phyloP scores from a whole-genome alignment of 2,888 invertebrate species.

The Harpalus rubripes region DNA sequence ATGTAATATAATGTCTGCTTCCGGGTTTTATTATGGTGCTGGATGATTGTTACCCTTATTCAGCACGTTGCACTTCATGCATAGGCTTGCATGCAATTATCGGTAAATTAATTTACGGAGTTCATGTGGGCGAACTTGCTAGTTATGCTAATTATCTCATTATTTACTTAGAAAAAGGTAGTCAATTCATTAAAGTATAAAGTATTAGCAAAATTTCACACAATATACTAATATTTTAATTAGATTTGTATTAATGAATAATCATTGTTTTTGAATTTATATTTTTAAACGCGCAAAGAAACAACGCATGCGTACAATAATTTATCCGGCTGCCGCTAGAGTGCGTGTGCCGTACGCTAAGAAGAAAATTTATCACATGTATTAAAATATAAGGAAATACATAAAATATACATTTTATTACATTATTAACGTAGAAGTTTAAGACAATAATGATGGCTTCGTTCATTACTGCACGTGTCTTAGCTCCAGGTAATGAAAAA shows the following conservation, averaged over 20 bases:
- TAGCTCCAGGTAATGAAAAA: conserved; percentile 73
- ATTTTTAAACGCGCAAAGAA: conserved; percentile 23
- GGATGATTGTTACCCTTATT: conserved; percentile 57
- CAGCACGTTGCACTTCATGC: conserved; percentile 56
- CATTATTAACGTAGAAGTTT: conserved; percentile 15
- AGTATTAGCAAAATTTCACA: neutral
- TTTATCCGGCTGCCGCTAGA: conserved; percentile 38
- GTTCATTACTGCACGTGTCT: conserved; percentile 73
- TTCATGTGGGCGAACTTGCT: conserved; percentile 41
- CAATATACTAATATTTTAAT: conserved; percentile 10
- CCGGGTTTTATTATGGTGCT: conserved; percentile 53
- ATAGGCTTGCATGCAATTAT: conserved; percentile 56
- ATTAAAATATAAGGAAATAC: conserved; percentile 46
- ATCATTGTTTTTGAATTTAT: neutral
- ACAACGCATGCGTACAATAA: conserved; percentile 27
- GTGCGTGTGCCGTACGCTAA: conserved; percentile 31
- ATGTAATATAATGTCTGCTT: conserved; percentile 63
- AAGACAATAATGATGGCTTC: conserved; percentile 72
- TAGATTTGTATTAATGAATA: neutral
- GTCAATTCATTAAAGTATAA: conserved; percentile 9
- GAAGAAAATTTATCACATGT: conserved; percentile 55
- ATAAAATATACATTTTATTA: conserved; percentile 28
- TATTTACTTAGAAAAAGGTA: conserved; percentile 5
- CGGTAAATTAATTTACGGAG: conserved; percentile 54
- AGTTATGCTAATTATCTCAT: conserved; percentile 50